These are phyloP conservation scores for Podilymbus podiceps DNA, from an alignment of 2,113 vertebrate genomes.

Conservation along the genomic window DNA sequence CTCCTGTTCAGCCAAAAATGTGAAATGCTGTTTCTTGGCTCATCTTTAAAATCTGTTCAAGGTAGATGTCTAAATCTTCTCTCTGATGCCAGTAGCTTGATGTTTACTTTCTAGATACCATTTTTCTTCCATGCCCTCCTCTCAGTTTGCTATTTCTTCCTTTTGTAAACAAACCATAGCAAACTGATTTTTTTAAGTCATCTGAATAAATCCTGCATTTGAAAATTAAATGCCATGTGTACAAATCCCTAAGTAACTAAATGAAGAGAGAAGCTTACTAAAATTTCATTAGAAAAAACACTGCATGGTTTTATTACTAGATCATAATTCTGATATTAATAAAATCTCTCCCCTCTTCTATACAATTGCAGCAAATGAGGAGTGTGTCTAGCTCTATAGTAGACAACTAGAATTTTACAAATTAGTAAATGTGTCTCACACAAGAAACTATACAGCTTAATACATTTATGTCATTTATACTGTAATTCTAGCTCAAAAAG, in stretches of 20 bases:
- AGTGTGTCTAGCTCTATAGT: background rate
- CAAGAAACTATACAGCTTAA: background rate
- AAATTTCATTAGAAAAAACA: background rate
- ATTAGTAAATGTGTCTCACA: background rate
- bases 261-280: background rate
- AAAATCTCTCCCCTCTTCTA: background rate
- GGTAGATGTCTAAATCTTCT: background rate
- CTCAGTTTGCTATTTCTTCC: background rate
- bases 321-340: background rate
- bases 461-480: background rate
- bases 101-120: background rate
- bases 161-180: background rate
- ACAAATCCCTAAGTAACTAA: background rate
- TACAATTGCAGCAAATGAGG: background rate
- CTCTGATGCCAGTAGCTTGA: background rate
- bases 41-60: background rate
- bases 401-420: background rate
- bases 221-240: background rate
- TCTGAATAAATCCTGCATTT: background rate
- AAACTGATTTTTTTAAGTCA: background rate
- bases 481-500: background rate
- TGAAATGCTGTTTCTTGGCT: background rate
- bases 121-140: background rate
- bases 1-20: background rate
- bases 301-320: background rate